These are phyloP conservation scores for Morone chrysops DNA, from an alignment of 2,113 vertebrate genomes.

Conservation along the genomic window DNA sequence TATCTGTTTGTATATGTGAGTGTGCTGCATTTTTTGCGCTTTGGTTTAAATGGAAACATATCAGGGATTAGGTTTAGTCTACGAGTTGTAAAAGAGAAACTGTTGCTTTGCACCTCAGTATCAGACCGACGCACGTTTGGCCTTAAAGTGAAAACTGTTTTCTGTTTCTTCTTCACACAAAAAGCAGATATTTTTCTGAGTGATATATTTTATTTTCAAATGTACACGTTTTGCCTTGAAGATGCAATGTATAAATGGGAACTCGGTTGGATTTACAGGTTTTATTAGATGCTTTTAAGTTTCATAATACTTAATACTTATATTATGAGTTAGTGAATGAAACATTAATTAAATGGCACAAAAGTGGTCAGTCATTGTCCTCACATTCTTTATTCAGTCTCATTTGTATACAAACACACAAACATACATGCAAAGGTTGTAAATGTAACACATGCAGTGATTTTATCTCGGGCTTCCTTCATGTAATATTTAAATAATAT, in stretches of 20 bases:
- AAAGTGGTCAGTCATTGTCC: conserved; percentile 14
- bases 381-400: conserved; percentile 57
- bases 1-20: conserved; percentile 18
- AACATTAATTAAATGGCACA: conserved; percentile 49
- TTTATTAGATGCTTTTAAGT: conserved; percentile 8
- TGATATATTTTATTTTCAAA: conserved; percentile 33
- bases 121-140: conserved; percentile 12
- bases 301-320: conserved; percentile 8
- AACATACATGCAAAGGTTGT: conserved; percentile 1
- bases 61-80: conserved; percentile 59
- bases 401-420: conserved; percentile 43
- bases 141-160: conserved; percentile 29
- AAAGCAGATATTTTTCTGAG: conserved; percentile 14
- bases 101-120: conserved; percentile 12
- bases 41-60: conserved; percentile 44
- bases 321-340: conserved; percentile 26
- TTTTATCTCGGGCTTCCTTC: neutral
- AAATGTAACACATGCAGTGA: neutral
- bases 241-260: conserved; percentile 29
- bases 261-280: neutral
- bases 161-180: neutral
- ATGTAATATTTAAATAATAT: neutral
- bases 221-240: conserved; percentile 33
- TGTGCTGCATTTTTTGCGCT: conserved; percentile 5
- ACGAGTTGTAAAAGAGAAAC: conserved; percentile 1